A percentile compares a stretch with the other conserved stretches of the same genome.
These are phyloP conservation scores for Caracal caracal DNA, from an alignment of 2,113 vertebrate genomes.

Conservation along the genomic window DNA sequence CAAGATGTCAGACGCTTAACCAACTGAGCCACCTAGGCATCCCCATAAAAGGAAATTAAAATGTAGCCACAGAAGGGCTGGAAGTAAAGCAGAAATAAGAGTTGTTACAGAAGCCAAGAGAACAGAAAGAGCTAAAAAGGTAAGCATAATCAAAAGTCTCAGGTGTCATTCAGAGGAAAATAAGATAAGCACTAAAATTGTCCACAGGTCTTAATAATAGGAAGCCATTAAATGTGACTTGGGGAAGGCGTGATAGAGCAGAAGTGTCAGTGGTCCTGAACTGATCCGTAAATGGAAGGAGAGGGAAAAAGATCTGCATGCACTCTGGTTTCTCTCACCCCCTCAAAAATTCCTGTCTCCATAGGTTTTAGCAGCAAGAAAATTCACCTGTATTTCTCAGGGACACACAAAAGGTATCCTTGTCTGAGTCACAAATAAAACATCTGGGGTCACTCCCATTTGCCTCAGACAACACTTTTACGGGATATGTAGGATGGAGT, in stretches of 20 bases:
- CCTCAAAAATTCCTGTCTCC: neutral
- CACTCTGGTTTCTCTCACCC: neutral
- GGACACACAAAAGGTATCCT: neutral
- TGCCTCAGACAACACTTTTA: neutral
- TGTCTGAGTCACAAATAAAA: neutral
- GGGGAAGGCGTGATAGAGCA: neutral
- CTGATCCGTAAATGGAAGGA: neutral
- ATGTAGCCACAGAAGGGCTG: neutral
- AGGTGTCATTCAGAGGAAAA: neutral
- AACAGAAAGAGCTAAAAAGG: neutral
- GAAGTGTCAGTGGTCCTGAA: neutral
- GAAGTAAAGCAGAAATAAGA: neutral
- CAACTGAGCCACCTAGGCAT: no score
- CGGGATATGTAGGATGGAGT: neutral
- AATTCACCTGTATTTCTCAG: neutral
- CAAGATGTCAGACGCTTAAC: no score
- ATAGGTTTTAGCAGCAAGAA: neutral
- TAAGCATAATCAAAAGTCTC: neutral
- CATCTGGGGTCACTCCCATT: neutral
- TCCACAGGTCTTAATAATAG: neutral
- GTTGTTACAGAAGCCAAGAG: neutral
- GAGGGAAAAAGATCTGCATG: neutral
- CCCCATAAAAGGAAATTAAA: neutral
- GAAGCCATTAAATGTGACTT: neutral
- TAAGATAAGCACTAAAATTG: neutral